Base-by-base conservation (phyloP, 2,113 vertebrate genomes). In the Gorsachius goisagi region DNA sequence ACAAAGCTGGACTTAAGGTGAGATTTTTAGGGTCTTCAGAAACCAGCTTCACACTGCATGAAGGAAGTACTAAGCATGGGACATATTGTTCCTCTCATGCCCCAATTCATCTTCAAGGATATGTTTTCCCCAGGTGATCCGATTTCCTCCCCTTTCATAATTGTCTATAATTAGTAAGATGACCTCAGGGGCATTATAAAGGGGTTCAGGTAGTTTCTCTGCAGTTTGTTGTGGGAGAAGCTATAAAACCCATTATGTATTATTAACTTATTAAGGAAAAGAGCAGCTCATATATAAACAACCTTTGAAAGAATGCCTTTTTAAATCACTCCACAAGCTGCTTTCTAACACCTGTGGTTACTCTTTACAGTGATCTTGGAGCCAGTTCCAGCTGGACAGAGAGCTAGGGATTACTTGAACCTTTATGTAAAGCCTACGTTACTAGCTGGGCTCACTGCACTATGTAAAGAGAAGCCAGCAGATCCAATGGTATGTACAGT, bases 391-490 rank as follows among this genome's bases (percentile, higher is more conserved):
- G 47, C 86, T 85, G 98, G 96, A 88, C 98, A 98, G 52, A 98
- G 97, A 94, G 98, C 98, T 21, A 97, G 97, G 74, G 98, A 99
- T 96, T 99, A 99, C 98, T 88, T 99, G 95, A 98, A 96, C 94
- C 97, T 96, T 44, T 97, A 98, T 26, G 97, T 99, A 23, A 99
- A 96, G 72, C 98, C 99, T 47, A 99, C 98, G 2, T 96, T 99
- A 62, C 97, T 99, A 8, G 93, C 86, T 18, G 99, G 99, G 95
- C 99, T 99, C 81, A 99, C 98, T 17, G 98, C 99, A 5, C 98
- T 99, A 92, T 99, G 99, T 97, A 99, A 99, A 68, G 97, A 98
- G 88, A 99, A 99, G 96, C 99, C 99, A 63, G 93, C 89, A 66
- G 98, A 99, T 73, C 99, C 99, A 22, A 98, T 98, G 91, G 99